A percentile compares a stretch with the other conserved stretches of the same genome.
These are phyloP conservation scores for Eubasilissa splendida DNA, from an alignment of 2,888 invertebrate species.

Conservation along the genomic window DNA sequence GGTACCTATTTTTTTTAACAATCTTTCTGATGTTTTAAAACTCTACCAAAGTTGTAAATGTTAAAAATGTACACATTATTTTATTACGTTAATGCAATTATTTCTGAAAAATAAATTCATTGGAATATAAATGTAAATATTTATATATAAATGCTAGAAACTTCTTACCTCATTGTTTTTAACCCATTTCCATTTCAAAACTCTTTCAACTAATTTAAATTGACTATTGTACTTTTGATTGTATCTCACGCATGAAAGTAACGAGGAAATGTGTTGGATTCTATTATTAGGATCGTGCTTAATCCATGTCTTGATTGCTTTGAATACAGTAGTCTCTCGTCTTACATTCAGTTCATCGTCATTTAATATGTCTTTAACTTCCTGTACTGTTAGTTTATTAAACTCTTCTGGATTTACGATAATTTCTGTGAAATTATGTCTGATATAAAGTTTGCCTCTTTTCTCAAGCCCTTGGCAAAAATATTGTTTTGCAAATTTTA, in stretches of 20 bases:
- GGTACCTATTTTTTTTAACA: too few species aligned
- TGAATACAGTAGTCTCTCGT: slow-evolving; percentile 82
- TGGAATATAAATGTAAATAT: too few species aligned
- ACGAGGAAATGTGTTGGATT: slow-evolving; percentile 71
- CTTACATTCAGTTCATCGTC: slow-evolving; percentile 83
- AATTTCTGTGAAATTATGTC: slow-evolving; percentile 75
- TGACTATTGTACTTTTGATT: slow-evolving; percentile 71
- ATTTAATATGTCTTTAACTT: slow-evolving; percentile 76
- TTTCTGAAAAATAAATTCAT: too few species aligned
- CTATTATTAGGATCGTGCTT: slow-evolving; percentile 74
- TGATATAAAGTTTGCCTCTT: slow-evolving; percentile 74
- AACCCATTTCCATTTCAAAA: slow-evolving; percentile 72
- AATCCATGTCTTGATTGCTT: slow-evolving; percentile 82
- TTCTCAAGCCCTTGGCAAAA: slow-evolving; percentile 80
- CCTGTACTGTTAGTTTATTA: slow-evolving; percentile 73
- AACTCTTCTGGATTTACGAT: slow-evolving; percentile 78
- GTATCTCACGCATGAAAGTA: slow-evolving; percentile 78
- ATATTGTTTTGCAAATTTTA: slow-evolving; percentile 79
- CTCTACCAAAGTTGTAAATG: too few species aligned
- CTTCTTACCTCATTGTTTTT: slow-evolving; percentile 69
- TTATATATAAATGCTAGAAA: too few species aligned
- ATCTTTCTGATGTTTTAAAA: too few species aligned
- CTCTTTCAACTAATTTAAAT: slow-evolving; percentile 68
- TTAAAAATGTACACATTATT: too few species aligned
- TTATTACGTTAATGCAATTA: too few species aligned